Evolutionary conservation across 2,113 vertebrate species (phyloP).

Genomic region (Oenanthe oenanthe): DNA sequence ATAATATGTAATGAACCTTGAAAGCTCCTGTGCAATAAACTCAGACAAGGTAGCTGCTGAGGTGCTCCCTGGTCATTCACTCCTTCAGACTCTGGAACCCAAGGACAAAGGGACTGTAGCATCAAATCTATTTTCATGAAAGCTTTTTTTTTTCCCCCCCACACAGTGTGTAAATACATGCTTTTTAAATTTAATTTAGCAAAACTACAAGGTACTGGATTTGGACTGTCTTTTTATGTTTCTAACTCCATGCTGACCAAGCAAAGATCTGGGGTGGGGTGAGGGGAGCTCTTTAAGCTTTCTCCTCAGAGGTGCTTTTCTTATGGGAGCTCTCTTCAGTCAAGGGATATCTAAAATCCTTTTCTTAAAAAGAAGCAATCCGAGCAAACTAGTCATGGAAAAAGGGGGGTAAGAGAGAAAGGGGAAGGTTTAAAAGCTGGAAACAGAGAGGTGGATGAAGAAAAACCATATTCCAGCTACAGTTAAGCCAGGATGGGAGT

Average conservation of each 20-base stretch:
- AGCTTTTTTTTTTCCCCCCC: neutral
- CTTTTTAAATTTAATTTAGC: neutral
- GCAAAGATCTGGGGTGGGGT: neutral
- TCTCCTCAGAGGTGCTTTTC: neutral
- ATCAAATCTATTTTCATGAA: neutral
- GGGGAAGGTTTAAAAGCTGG: neutral
- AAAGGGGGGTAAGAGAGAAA: neutral
- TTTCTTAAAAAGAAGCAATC: neutral
- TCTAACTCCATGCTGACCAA: neutral
- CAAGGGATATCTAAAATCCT: neutral
- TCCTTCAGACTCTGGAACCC: neutral
- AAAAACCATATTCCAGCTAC: neutral
- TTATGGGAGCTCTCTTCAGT: neutral
- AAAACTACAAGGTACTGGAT: neutral
- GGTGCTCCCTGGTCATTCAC: neutral
- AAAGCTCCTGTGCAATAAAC: neutral
- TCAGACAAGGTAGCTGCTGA: neutral
- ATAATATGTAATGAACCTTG: neutral
- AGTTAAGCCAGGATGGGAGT: fast-evolving
- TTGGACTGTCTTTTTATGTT: neutral
- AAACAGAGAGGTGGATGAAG: neutral
- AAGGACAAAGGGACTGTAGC: neutral
- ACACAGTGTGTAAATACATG: fast-evolving
- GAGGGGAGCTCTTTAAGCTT: neutral
- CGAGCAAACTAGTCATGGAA: neutral